Percentiles rank a stretch among this genome's conserved stretches.
phyloP scores from a whole-genome alignment of 2,113 vertebrate genomes.

The Rhynchomys soricoides region DNA sequence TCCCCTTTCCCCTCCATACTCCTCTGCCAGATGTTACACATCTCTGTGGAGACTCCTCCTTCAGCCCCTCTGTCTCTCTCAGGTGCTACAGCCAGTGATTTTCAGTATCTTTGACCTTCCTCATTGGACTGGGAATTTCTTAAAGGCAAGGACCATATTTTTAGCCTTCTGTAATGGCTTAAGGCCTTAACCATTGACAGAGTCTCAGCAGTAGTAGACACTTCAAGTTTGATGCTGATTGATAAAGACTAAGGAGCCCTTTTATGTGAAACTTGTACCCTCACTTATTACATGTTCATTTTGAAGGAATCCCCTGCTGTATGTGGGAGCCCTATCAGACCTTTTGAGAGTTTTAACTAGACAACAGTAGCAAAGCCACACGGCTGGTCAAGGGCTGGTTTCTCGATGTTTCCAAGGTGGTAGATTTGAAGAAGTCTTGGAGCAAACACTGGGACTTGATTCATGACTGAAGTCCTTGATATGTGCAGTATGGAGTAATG shows the following conservation, averaged over 20 bases:
- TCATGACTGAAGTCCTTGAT: not conserved
- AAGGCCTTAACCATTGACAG: not conserved
- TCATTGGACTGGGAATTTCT: not conserved
- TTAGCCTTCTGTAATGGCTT: not conserved
- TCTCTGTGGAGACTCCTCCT: not conserved
- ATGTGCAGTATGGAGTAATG: not conserved
- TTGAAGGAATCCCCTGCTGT: not conserved
- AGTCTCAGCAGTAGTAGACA: not conserved
- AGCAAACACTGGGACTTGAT: not conserved
- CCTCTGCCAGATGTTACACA: not conserved
- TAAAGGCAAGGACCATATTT: not conserved
- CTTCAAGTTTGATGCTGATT: slow-evolving; percentile 17
- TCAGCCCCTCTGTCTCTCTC: not conserved
- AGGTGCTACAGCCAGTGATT: not conserved
- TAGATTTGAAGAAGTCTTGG: not conserved
- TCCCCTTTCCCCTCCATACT: not conserved
- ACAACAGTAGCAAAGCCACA: not conserved
- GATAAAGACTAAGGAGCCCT: not conserved
- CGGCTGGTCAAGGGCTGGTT: not conserved
- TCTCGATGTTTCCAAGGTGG: not conserved
- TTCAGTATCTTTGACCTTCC: not conserved
- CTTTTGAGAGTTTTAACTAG: not conserved
- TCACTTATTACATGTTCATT: slow-evolving; percentile 12
- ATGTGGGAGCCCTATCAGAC: not conserved
- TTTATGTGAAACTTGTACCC: not conserved